These are phyloP conservation scores for Lepisosteus oculatus DNA, from an alignment of 2,113 vertebrate genomes.

Conservation along the genomic window DNA sequence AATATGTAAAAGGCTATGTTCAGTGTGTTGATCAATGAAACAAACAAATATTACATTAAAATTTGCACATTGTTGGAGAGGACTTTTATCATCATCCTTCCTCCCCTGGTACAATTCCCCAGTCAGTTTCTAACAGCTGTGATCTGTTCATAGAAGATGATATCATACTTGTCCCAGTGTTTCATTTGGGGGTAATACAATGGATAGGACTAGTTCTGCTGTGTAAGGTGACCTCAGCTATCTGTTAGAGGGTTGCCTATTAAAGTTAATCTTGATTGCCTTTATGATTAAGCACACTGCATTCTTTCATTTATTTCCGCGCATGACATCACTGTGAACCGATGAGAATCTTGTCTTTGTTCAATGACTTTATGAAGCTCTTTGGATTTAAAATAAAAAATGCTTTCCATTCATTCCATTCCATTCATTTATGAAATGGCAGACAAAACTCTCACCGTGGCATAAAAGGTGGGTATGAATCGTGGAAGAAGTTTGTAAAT, in stretches of 20 bases:
- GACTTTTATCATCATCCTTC: background rate
- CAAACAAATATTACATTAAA: background rate
- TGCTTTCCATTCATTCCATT: too few species aligned
- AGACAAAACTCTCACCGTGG: too few species aligned
- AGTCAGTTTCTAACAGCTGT: constrained; percentile 40
- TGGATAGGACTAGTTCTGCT: constrained; percentile 16
- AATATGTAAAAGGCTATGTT: too few species aligned
- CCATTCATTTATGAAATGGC: too few species aligned
- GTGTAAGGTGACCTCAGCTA: constrained; percentile 21
- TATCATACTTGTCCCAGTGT: constrained; percentile 21
- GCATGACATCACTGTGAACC: background rate
- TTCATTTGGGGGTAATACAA: background rate
- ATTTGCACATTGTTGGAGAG: background rate
- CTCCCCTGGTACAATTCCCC: constrained; percentile 36
- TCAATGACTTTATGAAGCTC: background rate
- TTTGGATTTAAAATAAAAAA: background rate
- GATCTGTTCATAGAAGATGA: constrained; percentile 28
- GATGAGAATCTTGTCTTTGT: background rate
- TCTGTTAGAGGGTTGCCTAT: constrained; percentile 1
- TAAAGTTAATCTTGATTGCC: background rate
- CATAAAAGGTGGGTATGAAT: too few species aligned
- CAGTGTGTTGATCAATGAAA: background rate
- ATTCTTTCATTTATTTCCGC: background rate
- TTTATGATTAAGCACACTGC: background rate
- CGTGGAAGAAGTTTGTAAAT: too few species aligned